Evolutionary conservation across 1,140 invertebrate genomes (phyloP), one percentile per base, ranked within the genome.

Genomic region (Teleogryllus occipitalis): DNA sequence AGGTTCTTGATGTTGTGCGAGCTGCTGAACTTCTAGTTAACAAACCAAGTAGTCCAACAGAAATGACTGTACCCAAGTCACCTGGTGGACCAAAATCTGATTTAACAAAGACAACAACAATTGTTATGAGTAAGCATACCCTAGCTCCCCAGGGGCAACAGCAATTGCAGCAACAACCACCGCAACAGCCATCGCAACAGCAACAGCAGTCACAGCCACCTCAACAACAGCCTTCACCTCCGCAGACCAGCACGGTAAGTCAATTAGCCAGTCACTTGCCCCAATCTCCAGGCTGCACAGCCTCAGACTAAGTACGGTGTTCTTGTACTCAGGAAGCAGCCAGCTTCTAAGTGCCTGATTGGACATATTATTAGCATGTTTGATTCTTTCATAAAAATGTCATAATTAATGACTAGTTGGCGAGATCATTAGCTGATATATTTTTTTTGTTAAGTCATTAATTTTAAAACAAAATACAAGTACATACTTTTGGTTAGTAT

Each of bases 51-150:
- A 87, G 90, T 88, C 85, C 87, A 14, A 86, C 88, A 47, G 89
- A 89, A 75, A 84, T 87, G 80, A 84, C 87, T n/a, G 89, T 90
- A 81, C 94, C 94, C 18, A 95, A 94, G 83, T 95, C 94, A 79
- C 93, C 94, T 4, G 89, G 90, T 74, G 90, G 91, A 81, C 87
- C 89, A 80, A 88, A 88, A 83, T 86, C 89, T 22, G 83, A 81
- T 72, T 92, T 93, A 82, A 89, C 93, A 82, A 96, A 96, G 89
- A 97, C 95, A 65, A 97, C 95, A 74, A 97, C 95, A n/a, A 93
- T 97, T 82, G 94, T 96, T 22, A 96, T 97, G 94, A 95, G 93
- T 85, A 96, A 96, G 87, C 95, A 97, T 85, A 96, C 94, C 54
- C 87, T 96, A 79, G 90, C 90, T 80, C 88, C 90, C 78, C 54